Conservation (phyloP, 2,888 invertebrate species). For the Patella ulyssiponensis region DNA sequence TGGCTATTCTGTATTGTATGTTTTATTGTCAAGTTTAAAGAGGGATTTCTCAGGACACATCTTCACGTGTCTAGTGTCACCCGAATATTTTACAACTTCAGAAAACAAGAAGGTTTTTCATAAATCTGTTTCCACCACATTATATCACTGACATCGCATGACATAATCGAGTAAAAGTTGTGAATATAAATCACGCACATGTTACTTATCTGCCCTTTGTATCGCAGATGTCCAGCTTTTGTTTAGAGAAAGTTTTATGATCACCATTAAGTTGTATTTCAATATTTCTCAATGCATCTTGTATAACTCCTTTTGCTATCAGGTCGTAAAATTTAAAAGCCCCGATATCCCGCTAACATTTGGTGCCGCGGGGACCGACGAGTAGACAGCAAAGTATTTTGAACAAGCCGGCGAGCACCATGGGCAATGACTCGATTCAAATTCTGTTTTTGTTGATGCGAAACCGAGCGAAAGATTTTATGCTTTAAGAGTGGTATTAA, state of each 20-base stretch:
- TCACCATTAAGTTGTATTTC: conserved; percentile 9
- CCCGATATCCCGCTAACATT: conserved; percentile 1
- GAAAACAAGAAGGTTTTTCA: too few relatives aligned
- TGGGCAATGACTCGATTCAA: conserved; percentile 9
- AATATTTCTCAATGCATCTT: conserved; percentile 5
- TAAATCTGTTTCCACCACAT: not conserved
- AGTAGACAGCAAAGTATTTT: not conserved
- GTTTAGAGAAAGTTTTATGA: conserved; percentile 6
- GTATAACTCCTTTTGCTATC: conserved; percentile 10
- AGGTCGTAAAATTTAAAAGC: conserved; percentile 12
- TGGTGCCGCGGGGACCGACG: not conserved
- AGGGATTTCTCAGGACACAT: too few relatives aligned
- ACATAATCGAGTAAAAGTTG: not conserved
- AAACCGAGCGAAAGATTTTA: conserved; percentile 5
- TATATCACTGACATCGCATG: not conserved
- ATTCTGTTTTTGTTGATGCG: not conserved
- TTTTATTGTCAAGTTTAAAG: too few relatives aligned
- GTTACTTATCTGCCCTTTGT: conserved; percentile 13
- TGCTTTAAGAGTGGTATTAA: not conserved
- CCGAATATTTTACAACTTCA: too few relatives aligned
- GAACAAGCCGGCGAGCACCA: not conserved
- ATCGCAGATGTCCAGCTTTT: not conserved
- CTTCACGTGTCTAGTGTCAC: too few relatives aligned
- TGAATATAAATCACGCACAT: conserved; percentile 10
- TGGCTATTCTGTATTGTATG: too few relatives aligned